These are phyloP conservation scores for Eurois occulta DNA, from an alignment of 2,888 invertebrate genomes.

Conservation along the genomic window DNA sequence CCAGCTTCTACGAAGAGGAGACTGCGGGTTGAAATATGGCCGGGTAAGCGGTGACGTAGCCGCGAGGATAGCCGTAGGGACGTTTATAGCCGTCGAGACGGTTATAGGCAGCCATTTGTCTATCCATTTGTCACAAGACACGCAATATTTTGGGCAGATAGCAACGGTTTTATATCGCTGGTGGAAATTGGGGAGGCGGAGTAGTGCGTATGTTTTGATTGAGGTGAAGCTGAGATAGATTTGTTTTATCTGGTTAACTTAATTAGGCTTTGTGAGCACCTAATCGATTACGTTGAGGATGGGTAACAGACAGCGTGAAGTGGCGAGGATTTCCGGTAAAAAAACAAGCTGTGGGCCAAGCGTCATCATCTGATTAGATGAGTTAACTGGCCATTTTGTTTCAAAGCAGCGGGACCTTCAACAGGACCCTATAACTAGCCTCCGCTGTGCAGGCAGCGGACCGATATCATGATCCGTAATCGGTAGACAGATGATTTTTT, in stretches of 20 bases:
- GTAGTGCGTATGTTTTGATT: slow-evolving; percentile 18
- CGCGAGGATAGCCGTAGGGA: slow-evolving; percentile 24
- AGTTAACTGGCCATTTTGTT: not conserved
- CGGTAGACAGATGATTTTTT: no score
- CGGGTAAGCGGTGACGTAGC: slow-evolving; percentile 44
- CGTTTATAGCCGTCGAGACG: slow-evolving; percentile 54
- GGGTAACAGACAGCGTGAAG: not conserved
- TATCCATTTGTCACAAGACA: slow-evolving; percentile 53
- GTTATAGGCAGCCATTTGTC: slow-evolving; percentile 58
- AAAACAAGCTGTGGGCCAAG: not conserved
- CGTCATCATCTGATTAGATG: not conserved
- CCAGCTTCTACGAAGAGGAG: not conserved
- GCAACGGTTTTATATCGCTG: slow-evolving; percentile 36
- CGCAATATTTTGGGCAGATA: slow-evolving; percentile 51
- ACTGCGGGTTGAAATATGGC: slow-evolving; percentile 42
- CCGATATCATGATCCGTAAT: no score
- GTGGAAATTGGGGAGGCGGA: slow-evolving; percentile 26
- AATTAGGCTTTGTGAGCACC: not conserved
- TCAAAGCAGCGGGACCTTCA: no score
- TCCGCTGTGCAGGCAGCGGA: no score
- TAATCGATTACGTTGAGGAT: not conserved
- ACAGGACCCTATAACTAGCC: no score
- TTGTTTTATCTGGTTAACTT: not conserved
- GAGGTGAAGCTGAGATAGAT: not conserved
- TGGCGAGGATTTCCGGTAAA: not conserved